Percentiles rank a stretch among this genome's conserved stretches.
Evolutionary conservation across 1,140 invertebrate species (phyloP).

Genomic region (Apis mellifera): Amel_HAv3.1 CM009934.2:6496501-6497000

Average conservation of each 20-base stretch:
- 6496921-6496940: neutral
- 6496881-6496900: too few species aligned
- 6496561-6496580: neutral
- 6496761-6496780: slow-evolving; percentile 16
- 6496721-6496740: slow-evolving; percentile 19
- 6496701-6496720: slow-evolving; percentile 48
- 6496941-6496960: neutral
- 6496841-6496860: neutral
- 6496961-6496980: neutral
- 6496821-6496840: neutral
- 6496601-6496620: neutral
- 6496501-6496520: too few species aligned
- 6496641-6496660: neutral
- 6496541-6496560: neutral
- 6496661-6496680: neutral
- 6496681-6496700: slow-evolving; percentile 47
- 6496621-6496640: neutral
- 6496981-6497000: neutral
- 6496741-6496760: slow-evolving; percentile 32
- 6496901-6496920: too few species aligned
- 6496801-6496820: slow-evolving; percentile 10
- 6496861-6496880: too few species aligned
- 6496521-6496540: too few species aligned
- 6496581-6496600: neutral
- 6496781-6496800: too few species aligned